Base-by-base conservation (phyloP, 2,797 vertebrate genomes). In the Spinibarbus caldwelli region DNA sequence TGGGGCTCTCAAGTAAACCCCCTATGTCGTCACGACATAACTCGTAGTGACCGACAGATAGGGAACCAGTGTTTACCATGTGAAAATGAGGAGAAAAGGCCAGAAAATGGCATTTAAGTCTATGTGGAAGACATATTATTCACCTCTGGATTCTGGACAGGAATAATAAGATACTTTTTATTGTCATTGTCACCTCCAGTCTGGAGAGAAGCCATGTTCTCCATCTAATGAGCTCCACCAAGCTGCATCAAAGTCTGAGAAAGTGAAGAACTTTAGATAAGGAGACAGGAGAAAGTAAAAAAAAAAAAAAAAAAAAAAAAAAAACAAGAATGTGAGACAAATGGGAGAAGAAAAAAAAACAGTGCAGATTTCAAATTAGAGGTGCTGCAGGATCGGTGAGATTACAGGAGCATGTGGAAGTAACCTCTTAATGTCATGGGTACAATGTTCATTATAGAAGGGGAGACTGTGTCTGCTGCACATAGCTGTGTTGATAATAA, bases 201-300 rank as follows among this genome's bases (percentile, higher is more conserved):
- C 57, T 14, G 54, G 36, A 36, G 45, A 29, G 41, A 83, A 49
- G 41, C n/a, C 36, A 36, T 59, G 85, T 79, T 87, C 87, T 88
- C n/a, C 90, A 87, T 84, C 84, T 92, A 91, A 91, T 91, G 88
- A 91, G 90, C 85, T 85, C 82, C 75, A 89, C 87, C 90, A 90
- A 91, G 88, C 88, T 90, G 90, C 90, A 83, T 73, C 54, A 75
- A 89, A 80, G 62, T 57, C 10, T 57, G 52, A 85, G 31, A 31
- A 64, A 66, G 45, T 70, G 68, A 78, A 19, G 82, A 77, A 66
- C 45, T 54, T 77, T 66, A 85, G 54, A 86, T 84, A 62, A 86
- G 85, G 38, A 31, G 70, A 83, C 15, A 54, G 54, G 9, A 54
- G 31, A 54, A 12, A 19, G n/a, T n/a, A n/a, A n/a, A n/a, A n/a